Evolutionary conservation across 1,140 invertebrate genomes (phyloP), one percentile per base, ranked within the genome.

Genomic region (Pseudomyrmex cubaensis): DNA sequence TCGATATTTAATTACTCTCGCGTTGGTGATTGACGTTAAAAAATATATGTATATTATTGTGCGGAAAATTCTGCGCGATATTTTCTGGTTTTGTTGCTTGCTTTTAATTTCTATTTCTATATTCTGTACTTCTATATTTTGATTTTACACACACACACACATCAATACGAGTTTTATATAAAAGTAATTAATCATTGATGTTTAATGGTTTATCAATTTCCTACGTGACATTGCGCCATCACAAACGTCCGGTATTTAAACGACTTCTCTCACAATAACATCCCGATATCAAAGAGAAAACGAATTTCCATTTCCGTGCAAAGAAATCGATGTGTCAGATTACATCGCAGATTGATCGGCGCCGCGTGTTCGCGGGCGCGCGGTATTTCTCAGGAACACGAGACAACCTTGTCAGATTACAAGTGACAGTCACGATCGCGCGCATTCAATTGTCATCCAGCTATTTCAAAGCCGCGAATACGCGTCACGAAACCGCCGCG

Each of bases 381-480:
- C 67, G 57, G 44, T 80, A 80, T 80, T 80, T 80, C 76, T 46
- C 76, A 13, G 54, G 54, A 80, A 80, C 20, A 72, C 56, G 66
- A 80, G 76, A 80, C 76, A 72, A 72, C 76, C 35, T 80, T 20
- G 76, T 80, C 76, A 59, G 54, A 80, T 80, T 80, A 70, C 76
- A 50, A 56, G 54, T 69, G 52, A 54, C 69, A 72, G 76, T 80
- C 76, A 72, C 66, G 66, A 80, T 80, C 76, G 76, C 22, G 46
- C 46, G 44, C 64, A 78, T 78, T 70, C 76, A 80, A 44, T 25
- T 54, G 66, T 69, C 52, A 69, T 48, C 66, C 56, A 64, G 64
- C 69, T 78, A 78, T 78, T 69, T 78, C 54, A 54, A 48, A 70
- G 44, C 54, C 46, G 66, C 66, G 54, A 72, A 59, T 80, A 72